phyloP scores from a whole-genome alignment of 2,797 vertebrate species.

The Phrynocephalus vlangalii region DNA sequence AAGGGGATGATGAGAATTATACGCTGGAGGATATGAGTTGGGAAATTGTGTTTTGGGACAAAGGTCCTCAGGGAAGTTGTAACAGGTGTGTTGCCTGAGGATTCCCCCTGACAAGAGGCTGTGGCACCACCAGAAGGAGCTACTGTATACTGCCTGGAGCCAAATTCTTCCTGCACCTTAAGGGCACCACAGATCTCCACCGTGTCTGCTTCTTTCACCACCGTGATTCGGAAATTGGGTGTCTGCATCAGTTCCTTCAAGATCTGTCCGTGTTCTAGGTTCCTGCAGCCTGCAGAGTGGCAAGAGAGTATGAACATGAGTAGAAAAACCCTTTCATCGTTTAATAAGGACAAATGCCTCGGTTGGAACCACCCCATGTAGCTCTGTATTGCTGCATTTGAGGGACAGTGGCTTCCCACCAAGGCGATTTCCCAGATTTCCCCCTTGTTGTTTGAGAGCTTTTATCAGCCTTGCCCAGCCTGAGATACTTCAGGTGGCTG shows the following conservation, averaged over 20 bases:
- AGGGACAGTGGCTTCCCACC: no score
- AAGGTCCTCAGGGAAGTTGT: no score
- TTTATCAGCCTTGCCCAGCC: background rate
- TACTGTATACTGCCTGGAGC: background rate
- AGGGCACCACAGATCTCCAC: conserved; percentile 98
- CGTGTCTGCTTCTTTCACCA: conserved; percentile 92
- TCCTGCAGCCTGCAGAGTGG: conserved; percentile 85
- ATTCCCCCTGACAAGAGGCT: background rate
- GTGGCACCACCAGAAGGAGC: background rate
- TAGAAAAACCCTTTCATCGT: background rate
- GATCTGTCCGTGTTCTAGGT: conserved; percentile 78
- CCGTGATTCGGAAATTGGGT: conserved; percentile 90
- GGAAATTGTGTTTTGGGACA: background rate
- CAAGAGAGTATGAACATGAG: background rate
- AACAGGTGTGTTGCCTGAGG: background rate
- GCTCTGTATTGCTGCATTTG: background rate
- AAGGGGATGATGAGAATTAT: background rate
- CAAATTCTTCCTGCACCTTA: conserved; percentile 82
- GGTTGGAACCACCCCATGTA: background rate
- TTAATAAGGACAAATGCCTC: background rate
- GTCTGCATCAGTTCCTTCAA: conserved; percentile 97
- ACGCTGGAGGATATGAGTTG: background rate
- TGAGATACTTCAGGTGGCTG: no score
- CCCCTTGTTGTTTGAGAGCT: background rate
- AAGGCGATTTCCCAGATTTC: background rate